Percentiles rank a stretch among this genome's conserved stretches.
These are phyloP conservation scores for Ictidomys tridecemlineatus DNA, from an alignment of 2,113 vertebrate genomes.

Conservation along the genomic window DNA sequence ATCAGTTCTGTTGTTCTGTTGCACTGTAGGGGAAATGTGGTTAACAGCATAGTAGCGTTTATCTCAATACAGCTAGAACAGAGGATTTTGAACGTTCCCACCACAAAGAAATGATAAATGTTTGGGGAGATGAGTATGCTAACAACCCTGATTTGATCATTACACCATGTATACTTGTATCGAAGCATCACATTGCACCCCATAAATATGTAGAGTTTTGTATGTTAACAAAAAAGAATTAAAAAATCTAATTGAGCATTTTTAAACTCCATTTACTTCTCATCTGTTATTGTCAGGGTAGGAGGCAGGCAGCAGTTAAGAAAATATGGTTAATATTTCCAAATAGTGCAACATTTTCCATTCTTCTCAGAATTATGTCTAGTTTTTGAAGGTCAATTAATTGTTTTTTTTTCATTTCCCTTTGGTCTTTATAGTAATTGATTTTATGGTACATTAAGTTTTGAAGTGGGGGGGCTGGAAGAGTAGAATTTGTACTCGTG, in stretches of 20 bases:
- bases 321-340: slow-evolving; percentile 38
- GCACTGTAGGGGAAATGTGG: not conserved
- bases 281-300: not conserved
- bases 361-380: slow-evolving; percentile 10
- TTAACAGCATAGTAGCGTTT: not conserved
- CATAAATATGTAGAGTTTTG: not conserved
- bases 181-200: not conserved
- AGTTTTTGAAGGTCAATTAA: slow-evolving; percentile 2
- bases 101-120: not conserved
- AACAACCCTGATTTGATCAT: not conserved
- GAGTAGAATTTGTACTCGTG: not conserved
- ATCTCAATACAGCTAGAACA: not conserved
- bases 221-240: not conserved
- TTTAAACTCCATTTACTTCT: slow-evolving; percentile 38
- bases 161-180: not conserved
- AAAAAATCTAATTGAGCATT: slow-evolving; percentile 22
- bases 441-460: slow-evolving; percentile 47
- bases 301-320: not conserved
- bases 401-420: slow-evolving; percentile 46
- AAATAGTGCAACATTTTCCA: not conserved
- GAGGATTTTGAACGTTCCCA: not conserved
- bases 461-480: not conserved
- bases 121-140: not conserved
- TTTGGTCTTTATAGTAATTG: slow-evolving; percentile 50
- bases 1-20: not conserved